phyloP scores from a whole-genome alignment of 1,140 invertebrate genomes.

The Dreissena rostriformis region DNA sequence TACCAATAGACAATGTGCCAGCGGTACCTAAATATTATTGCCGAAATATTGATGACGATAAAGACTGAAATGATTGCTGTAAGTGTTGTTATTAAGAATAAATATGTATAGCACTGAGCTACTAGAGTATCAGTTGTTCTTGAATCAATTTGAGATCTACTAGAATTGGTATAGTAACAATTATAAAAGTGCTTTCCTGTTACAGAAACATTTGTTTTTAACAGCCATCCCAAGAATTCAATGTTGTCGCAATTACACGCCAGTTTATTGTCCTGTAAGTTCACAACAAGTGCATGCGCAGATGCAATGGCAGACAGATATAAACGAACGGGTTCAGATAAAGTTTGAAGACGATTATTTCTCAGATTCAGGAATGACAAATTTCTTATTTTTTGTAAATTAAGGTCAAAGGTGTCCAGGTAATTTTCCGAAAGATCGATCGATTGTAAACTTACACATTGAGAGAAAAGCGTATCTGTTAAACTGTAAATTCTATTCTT shows the following conservation, averaged over 20 bases:
- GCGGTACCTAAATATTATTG: slow-evolving; percentile 22
- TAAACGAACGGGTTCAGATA: background rate
- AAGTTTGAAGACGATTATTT: slow-evolving; percentile 13
- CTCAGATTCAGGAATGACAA: slow-evolving; percentile 25
- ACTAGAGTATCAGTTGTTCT: background rate
- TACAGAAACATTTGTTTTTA: slow-evolving; percentile 9
- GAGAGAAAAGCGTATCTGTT: slow-evolving; percentile 20
- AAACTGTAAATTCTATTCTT: slow-evolving; percentile 32
- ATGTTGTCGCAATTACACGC: slow-evolving; percentile 38
- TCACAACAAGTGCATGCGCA: background rate
- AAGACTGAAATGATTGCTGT: slow-evolving; percentile 9
- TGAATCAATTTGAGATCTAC: background rate
- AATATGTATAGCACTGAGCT: slow-evolving; percentile 27
- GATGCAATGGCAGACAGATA: background rate
- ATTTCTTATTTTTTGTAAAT: background rate
- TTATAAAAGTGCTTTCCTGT: slow-evolving; percentile 4
- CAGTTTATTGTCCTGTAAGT: slow-evolving; percentile 35
- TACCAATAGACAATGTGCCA: slow-evolving; percentile 52
- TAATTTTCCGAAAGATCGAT: slow-evolving; percentile 45
- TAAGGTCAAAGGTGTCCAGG: slow-evolving; percentile 21
- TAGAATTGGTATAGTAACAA: slow-evolving; percentile 21
- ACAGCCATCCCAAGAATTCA: slow-evolving; percentile 43
- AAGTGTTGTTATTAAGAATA: slow-evolving; percentile 8
- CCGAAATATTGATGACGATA: slow-evolving; percentile 7
- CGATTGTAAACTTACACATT: background rate